Evolutionary conservation across 2,113 vertebrate species (phyloP).

Genomic region (Lasiurus cinereus): DNA sequence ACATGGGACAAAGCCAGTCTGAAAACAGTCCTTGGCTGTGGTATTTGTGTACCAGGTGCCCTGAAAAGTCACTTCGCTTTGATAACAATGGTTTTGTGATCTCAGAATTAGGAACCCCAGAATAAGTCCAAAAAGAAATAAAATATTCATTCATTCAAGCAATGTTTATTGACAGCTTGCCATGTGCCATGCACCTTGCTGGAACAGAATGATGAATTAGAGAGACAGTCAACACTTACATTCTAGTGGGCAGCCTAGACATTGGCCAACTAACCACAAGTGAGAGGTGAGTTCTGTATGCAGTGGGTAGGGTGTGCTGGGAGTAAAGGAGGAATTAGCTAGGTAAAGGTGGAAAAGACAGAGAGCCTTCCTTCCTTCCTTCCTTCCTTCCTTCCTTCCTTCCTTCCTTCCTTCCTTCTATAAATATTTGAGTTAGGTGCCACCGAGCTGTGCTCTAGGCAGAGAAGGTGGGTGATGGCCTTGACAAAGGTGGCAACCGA

Average conservation of each 20-base stretch:
- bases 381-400: too few relatives aligned
- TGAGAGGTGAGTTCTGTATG: neutral
- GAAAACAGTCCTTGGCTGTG: neutral
- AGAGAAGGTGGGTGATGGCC: neutral
- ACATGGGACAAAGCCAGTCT: neutral
- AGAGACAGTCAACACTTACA: neutral
- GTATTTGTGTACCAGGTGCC: neutral
- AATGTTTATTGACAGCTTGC: slow-evolving; percentile 14
- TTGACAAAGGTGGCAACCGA: neutral
- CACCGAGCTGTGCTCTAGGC: neutral
- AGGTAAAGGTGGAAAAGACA: neutral
- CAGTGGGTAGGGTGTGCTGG: neutral
- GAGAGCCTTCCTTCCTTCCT: neutral
- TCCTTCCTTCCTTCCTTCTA: too few relatives aligned
- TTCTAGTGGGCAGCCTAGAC: neutral
- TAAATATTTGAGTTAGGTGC: neutral
- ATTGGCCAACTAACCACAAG: neutral
- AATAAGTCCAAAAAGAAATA: neutral
- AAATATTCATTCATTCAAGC: neutral
- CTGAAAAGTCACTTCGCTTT: neutral
- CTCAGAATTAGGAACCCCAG: neutral
- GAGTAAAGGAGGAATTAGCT: neutral
- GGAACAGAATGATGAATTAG: neutral
- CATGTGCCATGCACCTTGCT: neutral
- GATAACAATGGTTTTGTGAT: neutral